Percentiles rank a stretch among this genome's conserved stretches.
Evolutionary conservation across 2,797 vertebrate genomes (phyloP).

Genomic region (Amniataba percoides): DNA sequence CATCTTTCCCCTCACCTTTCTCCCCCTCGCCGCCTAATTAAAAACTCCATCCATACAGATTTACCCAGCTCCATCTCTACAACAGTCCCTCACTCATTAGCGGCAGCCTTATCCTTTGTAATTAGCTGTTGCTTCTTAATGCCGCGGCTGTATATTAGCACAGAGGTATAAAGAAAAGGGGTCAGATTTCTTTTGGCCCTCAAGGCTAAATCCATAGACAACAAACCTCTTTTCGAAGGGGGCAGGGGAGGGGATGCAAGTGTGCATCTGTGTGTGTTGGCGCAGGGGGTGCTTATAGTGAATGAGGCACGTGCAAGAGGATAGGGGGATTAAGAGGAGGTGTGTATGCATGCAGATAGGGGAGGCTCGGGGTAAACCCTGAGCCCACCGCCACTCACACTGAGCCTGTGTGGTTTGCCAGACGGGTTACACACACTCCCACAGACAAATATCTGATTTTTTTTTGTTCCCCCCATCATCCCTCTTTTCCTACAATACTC

Average conservation of each 20-base stretch:
- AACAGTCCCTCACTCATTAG: constrained; percentile 61
- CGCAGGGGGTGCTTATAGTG: constrained; percentile 38
- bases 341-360: constrained; percentile 58
- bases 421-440: constrained; percentile 36
- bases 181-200: constrained; percentile 59
- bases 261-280: constrained; percentile 30
- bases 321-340: constrained; percentile 51
- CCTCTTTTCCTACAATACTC: constrained; percentile 23
- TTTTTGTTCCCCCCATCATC: constrained; percentile 8
- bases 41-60: constrained; percentile 62
- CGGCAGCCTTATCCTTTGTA: constrained; percentile 65
- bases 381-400: constrained; percentile 30
- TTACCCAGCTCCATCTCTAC: constrained; percentile 32
- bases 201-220: constrained; percentile 72
- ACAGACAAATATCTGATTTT: constrained; percentile 50
- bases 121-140: constrained; percentile 68
- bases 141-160: constrained; percentile 42
- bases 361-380: constrained; percentile 36
- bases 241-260: constrained; percentile 13
- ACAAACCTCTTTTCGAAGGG: constrained; percentile 62
- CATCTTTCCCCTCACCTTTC: constrained; percentile 23
- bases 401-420: constrained; percentile 25
- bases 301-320: constrained; percentile 58
- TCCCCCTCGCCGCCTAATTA: constrained; percentile 63
- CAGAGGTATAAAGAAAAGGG: constrained; percentile 53